Conservation (phyloP, 2,888 invertebrate species). For the Silvanus unidentatus region DNA sequence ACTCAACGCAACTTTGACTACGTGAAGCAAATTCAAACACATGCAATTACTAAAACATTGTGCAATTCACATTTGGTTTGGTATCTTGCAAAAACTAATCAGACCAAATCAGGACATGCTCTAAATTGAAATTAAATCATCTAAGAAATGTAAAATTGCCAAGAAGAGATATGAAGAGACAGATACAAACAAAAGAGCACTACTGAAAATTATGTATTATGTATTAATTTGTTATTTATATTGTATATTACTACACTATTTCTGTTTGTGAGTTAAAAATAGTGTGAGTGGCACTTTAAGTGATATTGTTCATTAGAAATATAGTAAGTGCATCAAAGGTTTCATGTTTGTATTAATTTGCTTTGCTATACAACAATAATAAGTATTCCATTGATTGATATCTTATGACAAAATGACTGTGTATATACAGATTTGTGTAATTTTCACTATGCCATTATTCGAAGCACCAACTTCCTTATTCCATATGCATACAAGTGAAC, state of each 20-base stretch:
- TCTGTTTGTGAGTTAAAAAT: constrained; percentile 30
- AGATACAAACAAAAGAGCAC: constrained; percentile 16
- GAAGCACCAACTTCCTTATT: no score
- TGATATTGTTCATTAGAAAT: constrained; percentile 3
- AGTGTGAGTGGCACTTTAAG: constrained; percentile 25
- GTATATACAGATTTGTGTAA: constrained; percentile 14
- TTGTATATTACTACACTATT: no score
- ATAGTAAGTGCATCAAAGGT: constrained; percentile 1
- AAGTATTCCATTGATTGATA: constrained; percentile 8
- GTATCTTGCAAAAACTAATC: no score
- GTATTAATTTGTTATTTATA: no score
- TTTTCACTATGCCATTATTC: constrained; percentile 1
- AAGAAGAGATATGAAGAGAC: constrained; percentile 27
- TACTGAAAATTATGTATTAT: constrained; percentile 3
- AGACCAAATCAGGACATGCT: no score
- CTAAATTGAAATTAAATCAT: no score
- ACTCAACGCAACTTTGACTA: no score
- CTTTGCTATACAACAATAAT: constrained; percentile 20
- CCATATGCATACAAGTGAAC: no score
- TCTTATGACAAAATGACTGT: constrained; percentile 11
- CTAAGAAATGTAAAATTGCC: constrained; percentile 15
- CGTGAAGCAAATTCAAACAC: no score
- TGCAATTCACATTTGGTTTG: no score
- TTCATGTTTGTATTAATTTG: constrained; percentile 15
- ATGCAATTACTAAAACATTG: no score